phyloP scores from a whole-genome alignment of 2,113 vertebrate genomes.

The Brachyhypopomus gauderio region DNA sequence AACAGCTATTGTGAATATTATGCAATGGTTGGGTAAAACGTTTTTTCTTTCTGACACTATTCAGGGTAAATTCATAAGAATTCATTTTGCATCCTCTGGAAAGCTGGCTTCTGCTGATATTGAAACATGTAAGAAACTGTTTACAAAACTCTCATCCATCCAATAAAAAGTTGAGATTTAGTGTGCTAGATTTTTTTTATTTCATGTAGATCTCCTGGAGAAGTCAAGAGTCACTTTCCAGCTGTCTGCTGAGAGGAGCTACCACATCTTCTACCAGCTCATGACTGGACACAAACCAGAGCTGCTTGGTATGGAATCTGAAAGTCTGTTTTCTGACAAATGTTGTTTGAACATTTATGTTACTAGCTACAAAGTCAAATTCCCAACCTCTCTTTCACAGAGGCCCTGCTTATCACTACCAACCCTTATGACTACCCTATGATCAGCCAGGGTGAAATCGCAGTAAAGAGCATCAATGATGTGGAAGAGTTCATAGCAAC shows the following conservation, averaged over 20 bases:
- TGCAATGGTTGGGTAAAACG: slow-evolving; percentile 49
- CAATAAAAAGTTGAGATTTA: not conserved
- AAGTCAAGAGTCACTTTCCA: slow-evolving; percentile 63
- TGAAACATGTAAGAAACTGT: slow-evolving; percentile 87
- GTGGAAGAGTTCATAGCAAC: slow-evolving; percentile 88
- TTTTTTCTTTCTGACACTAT: not conserved
- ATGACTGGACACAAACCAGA: slow-evolving; percentile 75
- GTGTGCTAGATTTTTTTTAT: not conserved
- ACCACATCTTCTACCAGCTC: slow-evolving; percentile 77
- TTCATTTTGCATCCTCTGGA: slow-evolving; percentile 88
- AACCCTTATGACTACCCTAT: slow-evolving; percentile 85
- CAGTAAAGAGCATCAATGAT: slow-evolving; percentile 86
- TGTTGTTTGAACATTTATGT: no score
- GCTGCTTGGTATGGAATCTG: slow-evolving; percentile 61
- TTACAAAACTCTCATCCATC: not conserved
- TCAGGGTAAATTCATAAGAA: slow-evolving; percentile 91
- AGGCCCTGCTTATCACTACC: slow-evolving; percentile 82
- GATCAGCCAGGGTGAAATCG: slow-evolving; percentile 87
- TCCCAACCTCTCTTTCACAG: slow-evolving; percentile 58
- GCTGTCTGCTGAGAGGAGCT: slow-evolving; percentile 73
- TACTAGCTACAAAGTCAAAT: not conserved
- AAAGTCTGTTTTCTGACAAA: not conserved
- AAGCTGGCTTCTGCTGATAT: slow-evolving; percentile 94
- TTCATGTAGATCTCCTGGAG: slow-evolving; percentile 65
- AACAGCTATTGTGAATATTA: slow-evolving; percentile 81